Evolutionary conservation across 1,140 invertebrate genomes (phyloP).

Genomic region (Latrodectus geometricus): DNA sequence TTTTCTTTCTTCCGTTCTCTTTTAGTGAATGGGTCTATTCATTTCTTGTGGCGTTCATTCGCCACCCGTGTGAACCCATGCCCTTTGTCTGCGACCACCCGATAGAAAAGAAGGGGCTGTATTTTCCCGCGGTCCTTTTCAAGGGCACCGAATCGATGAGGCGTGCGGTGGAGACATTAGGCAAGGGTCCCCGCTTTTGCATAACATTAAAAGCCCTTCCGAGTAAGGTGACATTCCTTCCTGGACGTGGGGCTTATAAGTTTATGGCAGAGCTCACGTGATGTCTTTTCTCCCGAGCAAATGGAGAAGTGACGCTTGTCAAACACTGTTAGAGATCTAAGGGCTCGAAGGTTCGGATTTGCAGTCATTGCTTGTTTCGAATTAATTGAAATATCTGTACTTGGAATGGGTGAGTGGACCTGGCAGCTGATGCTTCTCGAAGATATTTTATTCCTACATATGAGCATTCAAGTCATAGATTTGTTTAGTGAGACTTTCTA

Average conservation of each 20-base stretch:
- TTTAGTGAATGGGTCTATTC: no score
- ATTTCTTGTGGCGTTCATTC: no score
- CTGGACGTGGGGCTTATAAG: not conserved
- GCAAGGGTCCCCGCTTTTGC: conserved; percentile 7
- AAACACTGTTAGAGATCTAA: not conserved
- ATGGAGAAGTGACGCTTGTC: not conserved
- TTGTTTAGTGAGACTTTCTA: no score
- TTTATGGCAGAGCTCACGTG: conserved; percentile 22
- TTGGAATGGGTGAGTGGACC: not conserved
- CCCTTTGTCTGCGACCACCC: not conserved
- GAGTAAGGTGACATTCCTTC: not conserved
- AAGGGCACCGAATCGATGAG: conserved; percentile 16
- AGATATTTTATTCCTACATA: not conserved
- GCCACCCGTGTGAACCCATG: no score
- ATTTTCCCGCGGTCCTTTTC: not conserved
- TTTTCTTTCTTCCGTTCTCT: no score
- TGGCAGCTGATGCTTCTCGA: not conserved
- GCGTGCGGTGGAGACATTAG: conserved; percentile 24
- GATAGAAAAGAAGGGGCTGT: not conserved
- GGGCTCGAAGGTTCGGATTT: not conserved
- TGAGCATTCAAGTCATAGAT: no score
- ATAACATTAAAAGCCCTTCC: conserved; percentile 30
- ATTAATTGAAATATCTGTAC: conserved; percentile 7
- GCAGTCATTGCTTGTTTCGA: not conserved
- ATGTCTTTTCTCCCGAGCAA: not conserved